Evolutionary conservation across 1,140 invertebrate genomes (phyloP), one percentile per base, ranked within the genome.

Genomic region (Sitophilus oryzae): DNA sequence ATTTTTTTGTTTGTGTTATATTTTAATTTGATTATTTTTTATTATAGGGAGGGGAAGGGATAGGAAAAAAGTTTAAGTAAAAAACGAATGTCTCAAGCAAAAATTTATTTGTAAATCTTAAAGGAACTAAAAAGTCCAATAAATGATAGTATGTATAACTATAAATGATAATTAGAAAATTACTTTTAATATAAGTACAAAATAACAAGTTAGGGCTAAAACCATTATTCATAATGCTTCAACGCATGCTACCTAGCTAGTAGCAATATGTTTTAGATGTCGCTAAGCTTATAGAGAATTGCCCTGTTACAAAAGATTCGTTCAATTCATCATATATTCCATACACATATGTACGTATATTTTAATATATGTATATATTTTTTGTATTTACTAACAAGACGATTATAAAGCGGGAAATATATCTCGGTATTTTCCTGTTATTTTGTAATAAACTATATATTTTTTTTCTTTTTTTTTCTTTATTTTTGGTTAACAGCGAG

Each of bases 261-360:
- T 37, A 45, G 44, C 11, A 46, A 23, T 23, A 46, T 40, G 18
- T 25, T 20, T 44, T 56, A 59, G 59, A 53, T 62, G 67, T 71
- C 66, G 66, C 60, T 63, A 67, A 71, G 67, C 57, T 52, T 57
- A 65, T 60, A 66, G 69, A 71, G 67, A 71, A 71, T 71, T 71
- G 69, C 67, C 65, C 65, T 70, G 68, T 61, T 65, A 61, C 66
- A 19, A 45, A 37, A 15, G 37, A 10, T 45, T 36, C 25, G 35
- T 18, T 38, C 37, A 50, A 15, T 11, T 42, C 40, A 15, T 30
- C 44, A 14, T 47, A 43, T 43, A 35, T 36, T 50, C 37, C 14
- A 45, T 8, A 23, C 30, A 61, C 55, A 57, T 52, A 47, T 52
- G 10, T 34, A 35, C 50, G 37, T 47, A 42, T 14, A 10, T 52